Conservation (phyloP, 2,113 vertebrate species). For the Rhombomys opimus region DNA sequence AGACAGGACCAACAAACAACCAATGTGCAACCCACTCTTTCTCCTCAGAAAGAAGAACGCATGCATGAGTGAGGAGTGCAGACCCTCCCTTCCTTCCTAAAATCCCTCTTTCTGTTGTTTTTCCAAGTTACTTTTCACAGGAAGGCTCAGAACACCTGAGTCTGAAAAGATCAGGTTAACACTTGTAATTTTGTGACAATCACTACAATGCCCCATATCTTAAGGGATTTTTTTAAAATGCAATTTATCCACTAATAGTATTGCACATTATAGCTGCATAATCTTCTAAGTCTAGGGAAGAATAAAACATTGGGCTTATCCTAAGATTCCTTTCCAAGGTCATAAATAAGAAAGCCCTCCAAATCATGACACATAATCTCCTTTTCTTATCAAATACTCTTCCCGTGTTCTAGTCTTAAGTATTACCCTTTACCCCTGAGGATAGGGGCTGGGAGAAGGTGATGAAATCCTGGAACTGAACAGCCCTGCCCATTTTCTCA, state of each 20-base stretch:
- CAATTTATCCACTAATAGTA: conserved; percentile 59
- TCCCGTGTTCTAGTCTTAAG: conserved; percentile 55
- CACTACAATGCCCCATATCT: conserved; percentile 70
- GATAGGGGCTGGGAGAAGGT: neutral
- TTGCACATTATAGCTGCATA: conserved; percentile 46
- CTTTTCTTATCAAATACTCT: conserved; percentile 57
- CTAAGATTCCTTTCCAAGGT: conserved; percentile 68
- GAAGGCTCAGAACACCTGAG: conserved; percentile 67
- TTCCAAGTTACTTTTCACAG: conserved; percentile 55
- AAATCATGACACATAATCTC: conserved; percentile 61
- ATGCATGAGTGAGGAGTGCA: neutral
- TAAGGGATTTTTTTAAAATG: conserved; percentile 6
- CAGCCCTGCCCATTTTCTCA: conserved; percentile 54
- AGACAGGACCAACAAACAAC: conserved; percentile 77
- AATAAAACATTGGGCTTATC: conserved; percentile 59
- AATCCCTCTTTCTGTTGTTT: conserved; percentile 27
- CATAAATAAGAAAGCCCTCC: conserved; percentile 59
- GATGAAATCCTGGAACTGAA: conserved; percentile 56
- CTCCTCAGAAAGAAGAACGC: conserved; percentile 69
- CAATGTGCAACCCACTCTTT: conserved; percentile 65
- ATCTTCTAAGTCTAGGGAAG: conserved; percentile 60
- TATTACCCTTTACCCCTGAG: neutral
- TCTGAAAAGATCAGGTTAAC: conserved; percentile 64
- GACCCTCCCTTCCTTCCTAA: neutral
- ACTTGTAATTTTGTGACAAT: conserved; percentile 79